Percentiles rank a stretch among this genome's conserved stretches.
These are phyloP conservation scores for Morpho achilles DNA, from an alignment of 2,888 invertebrate genomes.

Conservation along the genomic window DNA sequence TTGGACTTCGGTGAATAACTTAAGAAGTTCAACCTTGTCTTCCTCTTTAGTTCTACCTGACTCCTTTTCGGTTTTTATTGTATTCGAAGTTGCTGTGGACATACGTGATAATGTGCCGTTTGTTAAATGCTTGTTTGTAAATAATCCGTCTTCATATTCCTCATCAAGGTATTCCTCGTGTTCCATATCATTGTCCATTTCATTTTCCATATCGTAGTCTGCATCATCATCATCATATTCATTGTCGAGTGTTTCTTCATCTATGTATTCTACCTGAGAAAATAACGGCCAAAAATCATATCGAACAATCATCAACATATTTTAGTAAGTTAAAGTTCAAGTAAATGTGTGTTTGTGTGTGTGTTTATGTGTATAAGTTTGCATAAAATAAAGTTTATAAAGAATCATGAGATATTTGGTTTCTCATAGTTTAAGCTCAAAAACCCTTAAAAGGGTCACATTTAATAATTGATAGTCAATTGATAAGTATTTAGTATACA, in stretches of 20 bases:
- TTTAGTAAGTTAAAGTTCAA: too few relatives aligned
- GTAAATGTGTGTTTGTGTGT: too few relatives aligned
- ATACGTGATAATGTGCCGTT: conserved; percentile 19
- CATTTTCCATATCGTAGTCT: conserved; percentile 43
- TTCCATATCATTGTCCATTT: conserved; percentile 40
- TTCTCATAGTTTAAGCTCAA: too few relatives aligned
- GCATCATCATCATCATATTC: conserved; percentile 52
- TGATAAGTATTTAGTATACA: too few relatives aligned
- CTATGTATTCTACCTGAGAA: conserved; percentile 69
- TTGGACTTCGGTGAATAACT: conserved; percentile 66
- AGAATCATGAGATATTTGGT: too few relatives aligned
- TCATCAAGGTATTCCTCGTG: conserved; percentile 43
- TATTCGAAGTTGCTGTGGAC: background rate
- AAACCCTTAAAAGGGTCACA: too few relatives aligned
- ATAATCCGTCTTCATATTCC: conserved; percentile 11
- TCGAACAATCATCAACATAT: too few relatives aligned
- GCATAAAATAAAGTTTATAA: too few relatives aligned
- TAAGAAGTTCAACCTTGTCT: conserved; percentile 48
- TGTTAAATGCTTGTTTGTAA: conserved; percentile 19
- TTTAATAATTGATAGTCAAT: too few relatives aligned
- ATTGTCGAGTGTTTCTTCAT: conserved; percentile 64
- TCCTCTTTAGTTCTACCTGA: conserved; percentile 22
- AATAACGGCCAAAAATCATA: background rate
- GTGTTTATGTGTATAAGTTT: too few relatives aligned
- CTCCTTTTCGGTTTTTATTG: conserved; percentile 10